Conservation (phyloP, 2,797 vertebrate genomes). For the Hipposideros larvatus region DNA sequence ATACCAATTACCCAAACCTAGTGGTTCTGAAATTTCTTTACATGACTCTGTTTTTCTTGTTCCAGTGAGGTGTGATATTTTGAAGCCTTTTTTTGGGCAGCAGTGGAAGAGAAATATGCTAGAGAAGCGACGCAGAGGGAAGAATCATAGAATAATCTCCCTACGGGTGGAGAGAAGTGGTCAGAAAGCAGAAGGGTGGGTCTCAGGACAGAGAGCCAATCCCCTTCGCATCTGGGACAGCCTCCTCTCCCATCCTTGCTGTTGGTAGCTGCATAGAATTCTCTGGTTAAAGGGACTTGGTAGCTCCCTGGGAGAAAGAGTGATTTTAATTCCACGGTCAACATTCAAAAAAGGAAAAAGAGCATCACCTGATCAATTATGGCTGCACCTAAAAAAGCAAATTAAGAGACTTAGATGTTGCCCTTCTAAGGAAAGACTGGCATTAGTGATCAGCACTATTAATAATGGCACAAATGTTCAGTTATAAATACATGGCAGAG, state of each 20-base stretch:
- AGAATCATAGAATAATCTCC: not conserved
- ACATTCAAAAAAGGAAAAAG: not conserved
- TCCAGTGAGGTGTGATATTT: not conserved
- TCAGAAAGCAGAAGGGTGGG: not conserved
- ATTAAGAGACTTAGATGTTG: slow-evolving; percentile 42
- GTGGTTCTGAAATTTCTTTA: slow-evolving; percentile 28
- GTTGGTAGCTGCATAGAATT: not conserved
- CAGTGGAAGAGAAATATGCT: not conserved
- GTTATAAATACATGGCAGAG: slow-evolving; percentile 45
- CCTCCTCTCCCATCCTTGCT: not conserved
- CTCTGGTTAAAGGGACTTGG: not conserved
- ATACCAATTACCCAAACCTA: not conserved
- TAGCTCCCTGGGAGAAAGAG: not conserved
- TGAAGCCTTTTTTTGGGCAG: not conserved
- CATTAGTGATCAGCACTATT: slow-evolving; percentile 23
- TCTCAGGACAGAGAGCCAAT: not conserved
- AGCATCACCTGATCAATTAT: not conserved
- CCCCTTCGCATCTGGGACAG: not conserved
- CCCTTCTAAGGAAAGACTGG: slow-evolving; percentile 14
- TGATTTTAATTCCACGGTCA: not conserved
- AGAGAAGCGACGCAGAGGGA: not conserved
- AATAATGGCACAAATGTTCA: slow-evolving; percentile 30
- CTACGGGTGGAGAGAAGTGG: not conserved
- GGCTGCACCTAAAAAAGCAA: slow-evolving; percentile 23
- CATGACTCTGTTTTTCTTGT: not conserved